Evolutionary conservation across 2,113 vertebrate genomes (phyloP), one percentile per base, ranked within the genome.

Genomic region (Pipa parva): DNA sequence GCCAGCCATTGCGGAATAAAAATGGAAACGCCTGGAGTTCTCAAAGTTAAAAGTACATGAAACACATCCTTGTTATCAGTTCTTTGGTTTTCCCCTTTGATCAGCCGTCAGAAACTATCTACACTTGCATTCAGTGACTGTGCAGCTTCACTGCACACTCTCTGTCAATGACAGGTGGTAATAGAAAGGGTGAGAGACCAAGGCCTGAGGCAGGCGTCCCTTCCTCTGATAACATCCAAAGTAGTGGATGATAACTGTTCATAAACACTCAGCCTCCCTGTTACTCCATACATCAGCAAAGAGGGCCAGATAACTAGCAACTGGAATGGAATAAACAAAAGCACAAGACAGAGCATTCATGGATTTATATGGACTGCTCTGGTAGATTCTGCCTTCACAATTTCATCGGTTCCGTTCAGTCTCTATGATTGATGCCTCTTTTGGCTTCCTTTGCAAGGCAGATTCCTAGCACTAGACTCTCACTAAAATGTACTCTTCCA

Each of bases 41-140:
- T 84, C 82, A 63, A 78, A 89, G 86, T 87, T 89, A 82, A 90
- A 90, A 90, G 88, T 78, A 81, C 87, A 84, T 76, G 77, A 86
- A 87, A 82, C 82, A 75, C 80, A 80, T 80, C 83, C 80, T 80
- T 73, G 85, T 92, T 95, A 97, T 97, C 93, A 87, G 84, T 76
- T 76, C 76, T 85, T 85, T 80, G 78, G 86, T 83, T 84, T 79
- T 83, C 79, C 77, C 81, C 92, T 97, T 98, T 98, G 92, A 96
- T 98, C 92, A 93, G 83, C 81, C 83, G 87, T 92, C 89, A 90
- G 84, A 77, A 88, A 88, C 89, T 93, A 93, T 95, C 94, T 94
- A 78, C 81, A 77, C 80, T 73, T 73, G 79, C 73, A 77, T 64
- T 64, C 63, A 42, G 68, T 72, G 80, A 79, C 90, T 93, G 92